Evolutionary conservation across 2,888 invertebrate species (phyloP), one percentile per base, ranked within the genome.

Genomic region (Drosophila lutescens): DNA sequence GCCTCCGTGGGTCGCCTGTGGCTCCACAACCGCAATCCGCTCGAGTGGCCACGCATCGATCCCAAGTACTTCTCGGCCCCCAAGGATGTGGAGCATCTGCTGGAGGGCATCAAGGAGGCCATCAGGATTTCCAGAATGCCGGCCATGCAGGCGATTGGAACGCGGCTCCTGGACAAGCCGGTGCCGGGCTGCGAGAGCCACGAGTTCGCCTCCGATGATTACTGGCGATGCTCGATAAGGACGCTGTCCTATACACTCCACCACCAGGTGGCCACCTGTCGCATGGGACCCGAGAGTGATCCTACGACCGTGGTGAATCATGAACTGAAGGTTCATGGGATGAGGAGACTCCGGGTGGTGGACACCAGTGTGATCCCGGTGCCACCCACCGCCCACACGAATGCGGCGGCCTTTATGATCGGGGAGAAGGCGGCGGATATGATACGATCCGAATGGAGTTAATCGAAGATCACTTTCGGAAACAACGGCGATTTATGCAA

Each of bases 361-460:
- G 96, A 96, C 89, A 94, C 95, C 6, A 95, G 96, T 77, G 92
- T 96, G 36, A 94, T 94, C 78, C 95, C 95, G 0, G 91, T 93
- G 6, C 93, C 94, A 4, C 92, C 95, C 26, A 94, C 95, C 0
- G 95, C 95, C 3, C 95, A 96, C 86, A 95, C 95, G 0, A 94
- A 95, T 89, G 95, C 95, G 0, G 94, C 95, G 0, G 93, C 95
- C 0, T 94, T 94, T 76, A 95, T 95, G 94, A 94, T 96, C 51
- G 96, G 95, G 0, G 95, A 96, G 90, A 95, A 95, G 87, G 95
- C 94, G 1, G 94, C 95, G 0, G 95, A 95, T 88, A 92, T 95
- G 89, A 94, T 96, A 9, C 68, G 63, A 7, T 53, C 43, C 51
- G 81, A 83, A 3, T 85, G 85, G 85, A 58, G 49, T 8, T 84